Base-by-base conservation (phyloP, 2,888 invertebrate species). In the Drosophila sordidapex region DNA sequence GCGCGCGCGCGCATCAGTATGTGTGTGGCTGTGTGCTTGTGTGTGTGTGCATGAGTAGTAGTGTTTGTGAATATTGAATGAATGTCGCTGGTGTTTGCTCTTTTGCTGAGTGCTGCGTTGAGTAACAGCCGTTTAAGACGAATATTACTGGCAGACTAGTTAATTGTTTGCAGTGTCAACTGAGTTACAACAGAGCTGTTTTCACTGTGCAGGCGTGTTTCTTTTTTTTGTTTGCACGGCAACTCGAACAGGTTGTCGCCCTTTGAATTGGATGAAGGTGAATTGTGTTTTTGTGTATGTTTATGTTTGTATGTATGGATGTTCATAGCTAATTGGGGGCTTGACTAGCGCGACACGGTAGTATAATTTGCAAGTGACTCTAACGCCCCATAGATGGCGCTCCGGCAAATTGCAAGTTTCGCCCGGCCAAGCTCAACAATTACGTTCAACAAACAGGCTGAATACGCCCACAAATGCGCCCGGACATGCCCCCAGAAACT, bases 381-480 rank as follows among this genome's bases (percentile, higher is more conserved):
- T 48, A 54, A 68, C 71, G 78, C 53, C 66, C 71, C 63, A 82
- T 57, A 82, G 87, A 74, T 80, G 83, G 79, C 83, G 86, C 83
- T 74, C 58, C 31, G 40, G 25, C 67, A 71, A 68, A 82, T 81
- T 76, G 76, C 65, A 49, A 73, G 78, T n/a, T 71, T 81, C 73
- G 76, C 76, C 76, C 79, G 53, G 59, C 71, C 68, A 81, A 85
- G 79, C 85, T 76, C 79, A 70, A 66, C 82, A 87, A 87, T 73
- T 76, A 79, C 64, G 68, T 64, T 78, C 75, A 67, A 79, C 79
- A 78, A 67, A 74, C 75, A 76, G 62, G 70, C 80, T 80, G 79
- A 80, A 70, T 79, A 79, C 79, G 79, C 79, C 79, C 80, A 61
- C 80, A 80, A 80, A 80, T 70, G 81, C 78, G 80, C 78, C 81